Evolutionary conservation across 2,113 vertebrate genomes (phyloP).

Genomic region (Gallinago jamesoni): DNA sequence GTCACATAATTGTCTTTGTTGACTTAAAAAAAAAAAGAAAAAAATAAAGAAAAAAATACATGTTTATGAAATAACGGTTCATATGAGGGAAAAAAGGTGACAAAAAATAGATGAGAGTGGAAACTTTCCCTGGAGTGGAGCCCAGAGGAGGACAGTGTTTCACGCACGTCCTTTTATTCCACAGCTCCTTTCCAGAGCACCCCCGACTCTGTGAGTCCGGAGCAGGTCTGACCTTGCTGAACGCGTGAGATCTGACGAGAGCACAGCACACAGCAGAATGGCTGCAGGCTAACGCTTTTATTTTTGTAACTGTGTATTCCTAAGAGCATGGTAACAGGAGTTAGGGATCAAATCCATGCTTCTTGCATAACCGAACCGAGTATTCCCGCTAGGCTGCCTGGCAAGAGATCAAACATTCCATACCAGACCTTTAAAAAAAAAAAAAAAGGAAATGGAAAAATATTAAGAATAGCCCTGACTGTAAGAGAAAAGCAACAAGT

Average conservation of each 20-base stretch:
- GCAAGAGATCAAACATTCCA: constrained; percentile 32
- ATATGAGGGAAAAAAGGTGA: neutral
- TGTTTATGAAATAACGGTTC: neutral
- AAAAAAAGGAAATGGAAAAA: neutral
- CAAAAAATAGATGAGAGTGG: neutral
- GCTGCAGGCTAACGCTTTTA: constrained; percentile 49
- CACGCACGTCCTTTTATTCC: neutral
- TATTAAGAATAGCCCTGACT: neutral
- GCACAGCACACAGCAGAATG: neutral
- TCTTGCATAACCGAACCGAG: neutral
- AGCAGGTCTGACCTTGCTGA: neutral
- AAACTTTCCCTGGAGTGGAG: neutral
- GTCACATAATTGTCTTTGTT: neutral
- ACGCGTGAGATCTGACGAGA: neutral
- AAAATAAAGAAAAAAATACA: neutral
- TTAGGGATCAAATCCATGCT: constrained; percentile 21
- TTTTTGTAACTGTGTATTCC: neutral
- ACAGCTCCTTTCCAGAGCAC: neutral
- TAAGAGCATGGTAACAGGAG: neutral
- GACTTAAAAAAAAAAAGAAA: neutral
- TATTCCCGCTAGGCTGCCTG: neutral
- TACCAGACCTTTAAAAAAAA: neutral
- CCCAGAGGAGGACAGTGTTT: neutral
- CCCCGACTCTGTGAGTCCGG: neutral
- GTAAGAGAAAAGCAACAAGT: neutral